These are phyloP conservation scores for Cataglyphis rosenhaueri DNA, from an alignment of 2,888 invertebrate genomes.

Conservation along the genomic window DNA sequence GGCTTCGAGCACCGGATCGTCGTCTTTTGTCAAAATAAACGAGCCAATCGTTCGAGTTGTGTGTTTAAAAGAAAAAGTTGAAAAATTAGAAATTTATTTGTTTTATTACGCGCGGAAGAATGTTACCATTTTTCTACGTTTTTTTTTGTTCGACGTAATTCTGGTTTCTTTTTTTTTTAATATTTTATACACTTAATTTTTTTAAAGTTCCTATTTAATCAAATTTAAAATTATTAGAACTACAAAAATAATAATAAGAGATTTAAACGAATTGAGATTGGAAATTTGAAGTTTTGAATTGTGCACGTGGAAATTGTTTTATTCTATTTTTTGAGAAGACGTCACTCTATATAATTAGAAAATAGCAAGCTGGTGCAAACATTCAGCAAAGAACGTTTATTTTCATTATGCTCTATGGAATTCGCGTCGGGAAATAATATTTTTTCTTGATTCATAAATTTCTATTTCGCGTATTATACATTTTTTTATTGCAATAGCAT, in stretches of 20 bases:
- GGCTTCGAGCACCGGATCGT: neutral
- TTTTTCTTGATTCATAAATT: slow-evolving; percentile 50
- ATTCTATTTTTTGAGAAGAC: slow-evolving; percentile 41
- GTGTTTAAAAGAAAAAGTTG: slow-evolving; percentile 16
- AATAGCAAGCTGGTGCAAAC: slow-evolving; percentile 52
- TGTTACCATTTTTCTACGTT: neutral
- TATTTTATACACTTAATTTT: neutral
- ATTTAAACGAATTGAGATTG: neutral
- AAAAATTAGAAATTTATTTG: neutral
- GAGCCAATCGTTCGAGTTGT: slow-evolving; percentile 23
- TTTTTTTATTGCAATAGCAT: neutral
- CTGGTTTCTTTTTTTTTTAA: neutral
- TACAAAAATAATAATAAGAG: neutral
- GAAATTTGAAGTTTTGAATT: neutral
- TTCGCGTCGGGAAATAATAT: slow-evolving; percentile 50
- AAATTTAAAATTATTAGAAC: neutral
- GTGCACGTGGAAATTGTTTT: neutral
- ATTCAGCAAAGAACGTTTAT: slow-evolving; percentile 56
- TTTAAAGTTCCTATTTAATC: neutral
- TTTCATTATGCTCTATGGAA: slow-evolving; percentile 50
- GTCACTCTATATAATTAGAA: slow-evolving; percentile 28
- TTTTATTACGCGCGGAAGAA: neutral
- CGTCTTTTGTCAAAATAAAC: slow-evolving; percentile 42
- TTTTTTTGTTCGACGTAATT: neutral
- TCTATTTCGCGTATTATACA: neutral